These are phyloP conservation scores for Coranthus polyacanthus DNA, from an alignment of 2,797 vertebrate genomes.

Conservation along the genomic window DNA sequence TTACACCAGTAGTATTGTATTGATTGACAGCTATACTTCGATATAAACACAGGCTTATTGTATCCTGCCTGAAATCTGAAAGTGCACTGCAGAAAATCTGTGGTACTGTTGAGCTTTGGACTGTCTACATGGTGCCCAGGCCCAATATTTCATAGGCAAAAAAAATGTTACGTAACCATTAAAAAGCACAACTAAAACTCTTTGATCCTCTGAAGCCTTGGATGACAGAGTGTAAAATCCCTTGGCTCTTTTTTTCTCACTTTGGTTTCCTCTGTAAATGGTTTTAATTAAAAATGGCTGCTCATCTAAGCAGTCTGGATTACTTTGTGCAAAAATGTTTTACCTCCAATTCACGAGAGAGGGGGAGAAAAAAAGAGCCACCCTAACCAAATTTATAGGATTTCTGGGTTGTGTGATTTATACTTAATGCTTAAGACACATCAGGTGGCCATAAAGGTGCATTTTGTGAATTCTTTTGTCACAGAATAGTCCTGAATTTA, in stretches of 20 bases:
- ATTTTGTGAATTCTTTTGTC: slow-evolving; percentile 4
- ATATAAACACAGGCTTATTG: slow-evolving; percentile 51
- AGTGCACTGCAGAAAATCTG: slow-evolving; percentile 44
- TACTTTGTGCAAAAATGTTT: slow-evolving; percentile 69
- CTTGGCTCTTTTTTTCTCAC: slow-evolving; percentile 64
- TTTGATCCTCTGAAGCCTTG: slow-evolving; percentile 72
- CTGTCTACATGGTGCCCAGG: slow-evolving; percentile 28
- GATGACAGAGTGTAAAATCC: slow-evolving; percentile 75
- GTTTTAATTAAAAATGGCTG: slow-evolving; percentile 82
- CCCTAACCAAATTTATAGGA: slow-evolving; percentile 15
- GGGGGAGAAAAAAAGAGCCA: neutral
- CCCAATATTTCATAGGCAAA: slow-evolving; percentile 60
- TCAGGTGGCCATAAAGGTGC: slow-evolving; percentile 11
- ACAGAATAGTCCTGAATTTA: slow-evolving; percentile 17
- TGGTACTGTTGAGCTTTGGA: slow-evolving; percentile 34
- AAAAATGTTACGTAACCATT: slow-evolving; percentile 72
- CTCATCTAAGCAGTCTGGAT: slow-evolving; percentile 68
- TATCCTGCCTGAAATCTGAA: slow-evolving; percentile 50
- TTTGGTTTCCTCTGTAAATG: slow-evolving; percentile 76
- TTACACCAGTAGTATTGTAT: slow-evolving; percentile 55
- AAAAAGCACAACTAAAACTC: slow-evolving; percentile 74
- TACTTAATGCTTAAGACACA: slow-evolving; percentile 33
- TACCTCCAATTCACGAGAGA: slow-evolving; percentile 57
- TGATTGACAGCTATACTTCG: slow-evolving; percentile 65
- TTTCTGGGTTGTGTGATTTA: slow-evolving; percentile 42